A percentile compares a stretch with the other conserved stretches of the same genome.
Conservation (phyloP, 2,888 invertebrate genomes). For the Caenorhabditis uteleia region DNA sequence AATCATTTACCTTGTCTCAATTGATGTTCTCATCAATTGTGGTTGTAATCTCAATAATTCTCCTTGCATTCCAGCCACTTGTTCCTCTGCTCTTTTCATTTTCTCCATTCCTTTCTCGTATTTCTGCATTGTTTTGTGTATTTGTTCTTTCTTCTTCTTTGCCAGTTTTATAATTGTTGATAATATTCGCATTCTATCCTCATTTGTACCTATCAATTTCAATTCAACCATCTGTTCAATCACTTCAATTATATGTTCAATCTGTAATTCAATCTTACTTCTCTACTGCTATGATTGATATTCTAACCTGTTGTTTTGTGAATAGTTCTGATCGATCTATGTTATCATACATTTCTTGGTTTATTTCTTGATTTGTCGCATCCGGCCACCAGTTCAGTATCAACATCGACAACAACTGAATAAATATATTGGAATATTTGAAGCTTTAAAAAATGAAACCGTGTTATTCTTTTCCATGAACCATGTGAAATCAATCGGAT, state of each 20-base stretch:
- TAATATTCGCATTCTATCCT: constrained; percentile 14
- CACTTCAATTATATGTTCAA: constrained; percentile 13
- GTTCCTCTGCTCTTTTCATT: constrained; percentile 60
- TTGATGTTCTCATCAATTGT: constrained; percentile 59
- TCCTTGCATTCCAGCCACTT: constrained; percentile 59
- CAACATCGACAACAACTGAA: constrained; percentile 7
- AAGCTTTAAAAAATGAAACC: no score
- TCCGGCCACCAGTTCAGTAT: constrained; percentile 24
- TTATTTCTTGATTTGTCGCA: constrained; percentile 18
- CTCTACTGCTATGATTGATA: no score
- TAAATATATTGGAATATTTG: no score
- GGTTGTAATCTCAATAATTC: constrained; percentile 60
- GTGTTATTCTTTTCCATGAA: constrained; percentile 20
- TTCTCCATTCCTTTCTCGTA: constrained; percentile 65
- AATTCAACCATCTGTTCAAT: constrained; percentile 9
- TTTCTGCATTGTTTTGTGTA: constrained; percentile 47
- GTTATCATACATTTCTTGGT: constrained; percentile 16
- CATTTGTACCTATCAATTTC: constrained; percentile 5
- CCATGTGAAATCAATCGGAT: constrained; percentile 28
- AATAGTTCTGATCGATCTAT: constrained; percentile 15
- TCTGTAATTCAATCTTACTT: no score
- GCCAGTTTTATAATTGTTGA: constrained; percentile 22
- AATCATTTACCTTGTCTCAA: constrained; percentile 58
- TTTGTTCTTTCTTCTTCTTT: constrained; percentile 22
- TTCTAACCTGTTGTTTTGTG: no score